Evolutionary conservation across 2,113 vertebrate genomes (phyloP).

Genomic region (Dasypus novemcinctus): DNA sequence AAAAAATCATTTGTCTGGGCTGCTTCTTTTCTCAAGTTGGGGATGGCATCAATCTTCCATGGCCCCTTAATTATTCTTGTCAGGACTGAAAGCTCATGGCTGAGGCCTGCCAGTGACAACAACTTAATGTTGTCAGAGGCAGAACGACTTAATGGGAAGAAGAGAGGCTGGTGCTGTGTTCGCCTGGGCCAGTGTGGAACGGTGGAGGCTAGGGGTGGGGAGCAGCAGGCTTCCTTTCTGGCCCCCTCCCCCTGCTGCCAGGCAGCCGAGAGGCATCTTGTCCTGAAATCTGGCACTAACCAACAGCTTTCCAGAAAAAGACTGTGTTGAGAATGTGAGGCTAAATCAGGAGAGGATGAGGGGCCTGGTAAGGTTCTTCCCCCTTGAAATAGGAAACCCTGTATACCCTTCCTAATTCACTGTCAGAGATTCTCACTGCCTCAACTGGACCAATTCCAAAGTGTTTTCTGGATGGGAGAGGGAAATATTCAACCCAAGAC

Average conservation of each 20-base stretch:
- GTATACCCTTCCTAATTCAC: background rate
- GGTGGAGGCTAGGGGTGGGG: background rate
- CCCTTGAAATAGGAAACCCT: background rate
- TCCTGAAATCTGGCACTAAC: background rate
- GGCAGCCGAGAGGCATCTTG: constrained; percentile 11
- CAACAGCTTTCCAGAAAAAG: background rate
- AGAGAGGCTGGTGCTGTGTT: background rate
- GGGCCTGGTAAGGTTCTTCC: background rate
- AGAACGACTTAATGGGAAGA: constrained; percentile 12
- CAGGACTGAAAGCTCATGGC: background rate
- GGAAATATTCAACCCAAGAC: background rate
- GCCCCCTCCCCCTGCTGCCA: background rate
- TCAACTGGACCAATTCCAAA: background rate
- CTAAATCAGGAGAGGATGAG: background rate
- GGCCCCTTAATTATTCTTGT: background rate
- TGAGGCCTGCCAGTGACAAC: constrained; percentile 33
- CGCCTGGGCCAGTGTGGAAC: background rate
- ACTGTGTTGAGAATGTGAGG: constrained; percentile 4
- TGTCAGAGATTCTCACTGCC: background rate
- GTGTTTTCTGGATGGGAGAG: constrained; percentile 52
- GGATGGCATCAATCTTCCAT: background rate
- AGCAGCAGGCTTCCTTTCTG: background rate
- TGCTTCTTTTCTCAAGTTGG: background rate
- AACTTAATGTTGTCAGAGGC: constrained; percentile 28
- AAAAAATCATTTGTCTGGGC: background rate